Percentiles rank a stretch among this genome's conserved stretches.
Conservation (phyloP, 2,113 vertebrate genomes). For the Macaca mulatta region DNA sequence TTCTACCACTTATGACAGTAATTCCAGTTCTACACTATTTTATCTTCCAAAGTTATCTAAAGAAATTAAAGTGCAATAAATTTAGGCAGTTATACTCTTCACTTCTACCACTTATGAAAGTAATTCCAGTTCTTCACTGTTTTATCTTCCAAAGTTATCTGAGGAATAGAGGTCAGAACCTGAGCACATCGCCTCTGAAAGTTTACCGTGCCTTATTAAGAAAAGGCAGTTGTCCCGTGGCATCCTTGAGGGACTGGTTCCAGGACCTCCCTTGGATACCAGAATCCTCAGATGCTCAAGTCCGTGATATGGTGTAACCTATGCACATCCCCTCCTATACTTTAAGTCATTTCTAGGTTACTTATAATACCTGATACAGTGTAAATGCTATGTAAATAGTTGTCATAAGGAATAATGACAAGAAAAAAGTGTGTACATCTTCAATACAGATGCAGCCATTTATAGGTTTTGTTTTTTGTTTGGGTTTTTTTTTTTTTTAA, state of each 20-base stretch:
- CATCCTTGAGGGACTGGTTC: not conserved
- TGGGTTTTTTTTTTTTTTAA: not conserved
- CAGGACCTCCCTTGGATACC: not conserved
- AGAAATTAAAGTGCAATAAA: not conserved
- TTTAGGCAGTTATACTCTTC: not conserved
- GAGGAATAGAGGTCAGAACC: not conserved
- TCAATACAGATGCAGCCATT: not conserved
- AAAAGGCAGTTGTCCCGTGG: not conserved
- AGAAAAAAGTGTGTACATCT: not conserved
- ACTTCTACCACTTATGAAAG: not conserved
- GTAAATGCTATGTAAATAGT: not conserved
- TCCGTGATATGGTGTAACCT: not conserved
- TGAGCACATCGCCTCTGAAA: not conserved
- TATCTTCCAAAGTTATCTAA: not conserved
- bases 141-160: constrained; percentile 19
- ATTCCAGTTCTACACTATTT: not conserved
- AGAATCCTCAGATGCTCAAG: not conserved
- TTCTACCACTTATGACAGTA: not conserved
- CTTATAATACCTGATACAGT: not conserved
- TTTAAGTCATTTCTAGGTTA: not conserved
- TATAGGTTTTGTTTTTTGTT: not conserved
- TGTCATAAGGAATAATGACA: not conserved
- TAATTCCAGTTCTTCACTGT: constrained; percentile 4
- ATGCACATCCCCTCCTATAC: not conserved
- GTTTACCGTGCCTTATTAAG: constrained; percentile 18